phyloP scores from a whole-genome alignment of 2,888 invertebrate species.

The Graphium colonna region DNA sequence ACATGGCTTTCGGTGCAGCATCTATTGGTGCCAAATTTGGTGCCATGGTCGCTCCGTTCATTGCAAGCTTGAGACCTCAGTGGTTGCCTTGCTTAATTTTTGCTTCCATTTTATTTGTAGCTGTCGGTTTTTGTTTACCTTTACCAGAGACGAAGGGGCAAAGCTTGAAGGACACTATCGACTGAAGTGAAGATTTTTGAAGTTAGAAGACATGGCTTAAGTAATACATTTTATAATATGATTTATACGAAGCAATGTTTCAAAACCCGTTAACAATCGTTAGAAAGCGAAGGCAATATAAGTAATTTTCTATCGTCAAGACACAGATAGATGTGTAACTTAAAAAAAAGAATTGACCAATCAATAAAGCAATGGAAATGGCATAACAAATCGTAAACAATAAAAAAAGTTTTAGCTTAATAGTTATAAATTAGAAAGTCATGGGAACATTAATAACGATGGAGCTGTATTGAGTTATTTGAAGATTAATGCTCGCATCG shows the following conservation, averaged over 20 bases:
- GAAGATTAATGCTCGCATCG: constrained; percentile 19
- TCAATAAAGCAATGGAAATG: constrained; percentile 17
- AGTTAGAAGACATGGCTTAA: too few species aligned
- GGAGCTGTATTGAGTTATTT: constrained; percentile 16
- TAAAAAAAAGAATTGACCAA: constrained; percentile 10
- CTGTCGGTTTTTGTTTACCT: constrained; percentile 39
- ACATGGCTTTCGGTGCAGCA: constrained; percentile 48
- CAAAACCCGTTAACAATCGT: not conserved
- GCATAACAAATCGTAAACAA: constrained; percentile 22
- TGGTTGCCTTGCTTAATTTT: constrained; percentile 51
- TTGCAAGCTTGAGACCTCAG: constrained; percentile 41
- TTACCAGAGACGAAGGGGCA: constrained; percentile 55
- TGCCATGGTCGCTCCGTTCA: constrained; percentile 51
- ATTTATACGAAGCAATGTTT: not conserved
- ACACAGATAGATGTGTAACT: constrained; percentile 15
- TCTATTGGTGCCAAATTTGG: constrained; percentile 47
- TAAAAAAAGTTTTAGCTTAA: constrained; percentile 24
- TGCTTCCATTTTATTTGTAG: constrained; percentile 43
- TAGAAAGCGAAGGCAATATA: constrained; percentile 12
- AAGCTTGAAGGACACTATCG: constrained; percentile 46
- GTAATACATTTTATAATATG: too few species aligned
- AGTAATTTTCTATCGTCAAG: not conserved
- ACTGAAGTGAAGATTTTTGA: constrained; percentile 25
- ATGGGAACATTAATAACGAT: constrained; percentile 19
- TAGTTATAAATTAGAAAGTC: constrained; percentile 25